Evolutionary conservation across 2,113 vertebrate species (phyloP).

Genomic region (Rutilus rutilus): DNA sequence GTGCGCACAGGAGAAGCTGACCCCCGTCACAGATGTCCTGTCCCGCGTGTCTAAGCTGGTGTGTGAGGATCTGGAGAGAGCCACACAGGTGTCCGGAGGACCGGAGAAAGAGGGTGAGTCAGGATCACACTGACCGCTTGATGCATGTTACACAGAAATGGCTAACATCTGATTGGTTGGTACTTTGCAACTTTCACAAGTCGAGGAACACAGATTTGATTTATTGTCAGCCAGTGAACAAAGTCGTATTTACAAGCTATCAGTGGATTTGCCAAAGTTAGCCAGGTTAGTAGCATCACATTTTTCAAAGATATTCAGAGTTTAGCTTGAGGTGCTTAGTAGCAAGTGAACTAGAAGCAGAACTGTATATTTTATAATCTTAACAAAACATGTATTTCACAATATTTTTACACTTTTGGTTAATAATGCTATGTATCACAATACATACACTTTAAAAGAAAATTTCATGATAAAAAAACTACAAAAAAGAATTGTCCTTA

Average conservation of each 20-base stretch:
- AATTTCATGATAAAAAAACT: no score
- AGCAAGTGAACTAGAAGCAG: no score
- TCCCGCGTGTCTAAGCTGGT: constrained; percentile 76
- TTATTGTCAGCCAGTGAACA: neutral
- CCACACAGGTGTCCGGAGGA: constrained; percentile 66
- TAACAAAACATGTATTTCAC: no score
- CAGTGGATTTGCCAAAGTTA: neutral
- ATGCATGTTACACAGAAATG: neutral
- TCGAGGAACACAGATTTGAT: neutral
- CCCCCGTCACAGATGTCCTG: constrained; percentile 72
- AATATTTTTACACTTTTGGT: neutral
- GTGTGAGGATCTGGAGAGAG: constrained; percentile 77
- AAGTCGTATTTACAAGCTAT: neutral
- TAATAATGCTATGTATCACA: neutral
- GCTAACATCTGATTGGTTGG: neutral
- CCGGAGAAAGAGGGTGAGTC: constrained; percentile 72
- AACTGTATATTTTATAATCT: no score
- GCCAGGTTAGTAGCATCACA: neutral
- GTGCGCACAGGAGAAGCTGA: constrained; percentile 66
- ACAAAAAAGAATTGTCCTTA: neutral
- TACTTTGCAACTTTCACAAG: neutral
- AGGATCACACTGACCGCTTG: no score
- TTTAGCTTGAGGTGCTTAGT: no score
- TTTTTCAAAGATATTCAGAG: no score
- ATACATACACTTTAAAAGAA: neutral